phyloP scores from a whole-genome alignment of 1,140 invertebrate genomes.

The Drosophila kanapiae region DNA sequence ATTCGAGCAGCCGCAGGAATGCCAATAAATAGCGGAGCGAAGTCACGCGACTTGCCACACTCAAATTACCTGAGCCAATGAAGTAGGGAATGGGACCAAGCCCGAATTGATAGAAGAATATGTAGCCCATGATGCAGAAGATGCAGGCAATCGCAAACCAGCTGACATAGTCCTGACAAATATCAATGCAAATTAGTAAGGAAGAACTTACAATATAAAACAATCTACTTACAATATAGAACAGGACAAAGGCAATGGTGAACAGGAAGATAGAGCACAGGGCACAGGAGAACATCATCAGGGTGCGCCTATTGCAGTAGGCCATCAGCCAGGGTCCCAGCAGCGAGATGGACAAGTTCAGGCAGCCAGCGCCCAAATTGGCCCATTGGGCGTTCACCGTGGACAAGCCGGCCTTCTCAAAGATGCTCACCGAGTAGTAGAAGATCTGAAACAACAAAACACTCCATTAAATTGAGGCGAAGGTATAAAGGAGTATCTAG shows the following conservation, averaged over 20 bases:
- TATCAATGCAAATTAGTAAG: not conserved
- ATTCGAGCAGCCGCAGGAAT: slow-evolving; percentile 5
- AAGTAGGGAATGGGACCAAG: slow-evolving; percentile 95
- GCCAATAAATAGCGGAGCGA: not conserved
- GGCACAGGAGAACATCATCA: slow-evolving; percentile 87
- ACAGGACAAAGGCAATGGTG: slow-evolving; percentile 86
- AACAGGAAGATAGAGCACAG: slow-evolving; percentile 86
- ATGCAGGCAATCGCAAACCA: slow-evolving; percentile 92
- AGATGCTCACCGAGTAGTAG: slow-evolving; percentile 91
- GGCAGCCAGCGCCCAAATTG: slow-evolving; percentile 89
- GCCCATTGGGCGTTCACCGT: slow-evolving; percentile 87
- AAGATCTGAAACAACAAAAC: slow-evolving; percentile 87
- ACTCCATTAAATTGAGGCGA: not conserved
- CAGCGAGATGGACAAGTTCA: slow-evolving; percentile 89
- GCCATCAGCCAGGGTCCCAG: slow-evolving; percentile 88
- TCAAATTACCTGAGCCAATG: slow-evolving; percentile 89
- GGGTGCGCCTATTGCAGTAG: slow-evolving; percentile 86
- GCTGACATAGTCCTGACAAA: slow-evolving; percentile 87
- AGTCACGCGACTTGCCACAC: slow-evolving; percentile 26
- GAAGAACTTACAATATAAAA: not conserved
- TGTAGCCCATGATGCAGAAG: slow-evolving; percentile 90
- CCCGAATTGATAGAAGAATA: slow-evolving; percentile 93
- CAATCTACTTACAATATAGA: slow-evolving; percentile 86
- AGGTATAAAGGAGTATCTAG: not conserved
- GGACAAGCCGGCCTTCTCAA: slow-evolving; percentile 87